These are phyloP conservation scores for Helogale parvula DNA, from an alignment of 2,113 vertebrate species.

Conservation along the genomic window DNA sequence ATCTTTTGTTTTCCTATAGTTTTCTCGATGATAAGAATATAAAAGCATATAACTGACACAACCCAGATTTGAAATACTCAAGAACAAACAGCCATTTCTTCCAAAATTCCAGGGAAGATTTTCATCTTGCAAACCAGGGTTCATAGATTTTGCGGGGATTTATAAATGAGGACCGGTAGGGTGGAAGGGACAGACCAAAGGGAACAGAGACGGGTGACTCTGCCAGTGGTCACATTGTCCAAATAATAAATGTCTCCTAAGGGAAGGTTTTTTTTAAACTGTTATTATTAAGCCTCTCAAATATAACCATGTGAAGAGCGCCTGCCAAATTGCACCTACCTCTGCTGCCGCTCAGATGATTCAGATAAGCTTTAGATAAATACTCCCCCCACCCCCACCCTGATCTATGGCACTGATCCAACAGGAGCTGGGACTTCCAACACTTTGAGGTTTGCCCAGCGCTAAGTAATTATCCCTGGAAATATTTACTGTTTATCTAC, in stretches of 20 bases:
- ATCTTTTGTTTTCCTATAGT: neutral
- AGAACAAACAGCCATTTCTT: neutral
- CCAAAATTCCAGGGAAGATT: neutral
- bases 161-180: neutral
- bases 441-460: constrained; percentile 35
- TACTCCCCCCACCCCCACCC: neutral
- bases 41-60: neutral
- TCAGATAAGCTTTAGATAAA: constrained; percentile 69
- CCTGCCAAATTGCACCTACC: constrained; percentile 18
- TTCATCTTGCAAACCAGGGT: neutral
- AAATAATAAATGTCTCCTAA: constrained; percentile 40
- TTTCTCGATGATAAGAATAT: neutral
- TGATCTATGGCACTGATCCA: neutral
- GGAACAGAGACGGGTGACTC: neutral
- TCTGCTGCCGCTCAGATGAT: constrained; percentile 47
- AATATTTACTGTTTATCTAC: constrained; percentile 75
- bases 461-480: constrained; percentile 68
- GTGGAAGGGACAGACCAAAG: neutral
- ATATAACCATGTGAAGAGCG: neutral
- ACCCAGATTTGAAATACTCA: neutral
- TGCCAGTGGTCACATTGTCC: neutral
- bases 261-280: neutral
- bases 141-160: neutral
- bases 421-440: constrained; percentile 23
- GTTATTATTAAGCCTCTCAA: constrained; percentile 63